phyloP scores from a whole-genome alignment of 2,797 vertebrate genomes.

The Clarias platycephalus region DNA sequence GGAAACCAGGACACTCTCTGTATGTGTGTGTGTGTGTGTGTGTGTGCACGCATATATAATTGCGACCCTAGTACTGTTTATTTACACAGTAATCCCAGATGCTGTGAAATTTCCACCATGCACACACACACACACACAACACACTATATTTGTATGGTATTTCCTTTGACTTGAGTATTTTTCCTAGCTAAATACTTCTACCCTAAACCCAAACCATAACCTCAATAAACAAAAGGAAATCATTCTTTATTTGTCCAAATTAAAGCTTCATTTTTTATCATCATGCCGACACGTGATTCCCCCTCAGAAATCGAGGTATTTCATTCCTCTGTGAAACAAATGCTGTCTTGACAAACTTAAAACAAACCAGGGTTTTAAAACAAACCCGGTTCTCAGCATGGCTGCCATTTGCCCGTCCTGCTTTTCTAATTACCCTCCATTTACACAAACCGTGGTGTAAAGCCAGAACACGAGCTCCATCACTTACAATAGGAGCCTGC shows the following conservation, averaged over 20 bases:
- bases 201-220: slow-evolving; percentile 18
- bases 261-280: slow-evolving; percentile 15
- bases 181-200: slow-evolving; percentile 18
- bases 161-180: slow-evolving; percentile 27
- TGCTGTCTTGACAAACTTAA: slow-evolving; percentile 22
- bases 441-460: slow-evolving; percentile 63
- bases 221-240: slow-evolving; percentile 25
- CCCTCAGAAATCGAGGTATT: slow-evolving; percentile 43
- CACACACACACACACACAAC: slow-evolving; percentile 60
- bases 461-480: slow-evolving; percentile 60
- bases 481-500: slow-evolving; percentile 2
- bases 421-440: slow-evolving; percentile 61
- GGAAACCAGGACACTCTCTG: slow-evolving; percentile 66
- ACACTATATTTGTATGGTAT: slow-evolving; percentile 22
- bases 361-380: slow-evolving; percentile 49
- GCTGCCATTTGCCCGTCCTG: slow-evolving; percentile 69
- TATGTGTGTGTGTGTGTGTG: slow-evolving; percentile 30
- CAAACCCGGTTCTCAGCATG: slow-evolving; percentile 64
- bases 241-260: slow-evolving; percentile 33
- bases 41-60: slow-evolving; percentile 20
- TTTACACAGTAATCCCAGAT: slow-evolving; percentile 80
- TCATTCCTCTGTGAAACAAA: slow-evolving; percentile 76
- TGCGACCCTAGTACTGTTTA: slow-evolving; percentile 77
- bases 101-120: slow-evolving; percentile 76
- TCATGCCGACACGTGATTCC: neutral